Evolutionary conservation across 2,888 invertebrate species (phyloP), one percentile per base, ranked within the genome.

Genomic region (Xanthorhoe spadicearia): DNA sequence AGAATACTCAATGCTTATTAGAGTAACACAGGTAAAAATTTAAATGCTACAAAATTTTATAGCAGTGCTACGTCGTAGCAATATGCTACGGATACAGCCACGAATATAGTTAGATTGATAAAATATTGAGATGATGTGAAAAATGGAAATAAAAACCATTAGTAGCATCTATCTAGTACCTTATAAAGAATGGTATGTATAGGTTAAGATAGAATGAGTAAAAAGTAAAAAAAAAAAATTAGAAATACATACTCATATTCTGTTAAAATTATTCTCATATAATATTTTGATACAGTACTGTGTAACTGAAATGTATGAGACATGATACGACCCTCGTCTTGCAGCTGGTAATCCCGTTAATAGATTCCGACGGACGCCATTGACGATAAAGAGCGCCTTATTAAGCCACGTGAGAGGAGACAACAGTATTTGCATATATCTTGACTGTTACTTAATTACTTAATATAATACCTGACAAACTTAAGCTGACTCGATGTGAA

Each of bases 271-370:
- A 43, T 43, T 43, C 38, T 43, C 13, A 43, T 9, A 13, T 5
- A 43, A 10, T 9, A 43, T 6, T 46, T 48, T 28, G 50, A 71
- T 76, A 68, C 74, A 28, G n/a, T 23, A 63, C 82, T 81, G 90
- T 91, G 86, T 91, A 72, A 88, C 23, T 13, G 58, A 17, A 52
- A 80, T 83, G 82, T 83, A 83, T 79, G 88, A 88, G 88, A 89
- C 87, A 80, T 78, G 83, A 85, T 79, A 82, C 87, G 84, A 91
- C 92, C 90, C 91, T 91, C 86, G 86, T 91, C 91, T 90, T 90
- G 89, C 90, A 90, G 79, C 85, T 83, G 77, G 81, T 93, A 93
- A 93, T 93, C 93, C 93, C 84, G 87, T 90, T 93, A 93, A 93
- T 93, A 93, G 93, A 93, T 93, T 93, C 93, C 86, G 82, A 85